These are phyloP conservation scores for Electrophaes corylata DNA, from an alignment of 2,888 invertebrate species.

Conservation along the genomic window DNA sequence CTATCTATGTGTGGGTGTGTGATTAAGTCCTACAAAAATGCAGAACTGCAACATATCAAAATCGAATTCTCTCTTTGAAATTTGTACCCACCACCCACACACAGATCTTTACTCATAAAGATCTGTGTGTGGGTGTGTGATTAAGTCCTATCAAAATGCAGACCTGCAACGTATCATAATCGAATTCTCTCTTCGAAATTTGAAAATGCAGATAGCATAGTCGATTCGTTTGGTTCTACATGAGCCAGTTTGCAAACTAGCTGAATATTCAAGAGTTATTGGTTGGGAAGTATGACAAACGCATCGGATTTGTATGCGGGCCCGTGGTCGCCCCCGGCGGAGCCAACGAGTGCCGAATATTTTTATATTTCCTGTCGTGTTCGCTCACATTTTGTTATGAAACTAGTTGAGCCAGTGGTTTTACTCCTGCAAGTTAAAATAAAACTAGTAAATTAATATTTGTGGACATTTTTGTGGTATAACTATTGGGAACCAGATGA, in stretches of 20 bases:
- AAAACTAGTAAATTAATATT: neutral
- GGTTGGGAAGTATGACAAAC: slow-evolving; percentile 44
- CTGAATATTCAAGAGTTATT: slow-evolving; percentile 35
- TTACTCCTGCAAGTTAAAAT: neutral
- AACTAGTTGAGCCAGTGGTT: slow-evolving; percentile 8
- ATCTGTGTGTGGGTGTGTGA: neutral
- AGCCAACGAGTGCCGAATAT: slow-evolving; percentile 27
- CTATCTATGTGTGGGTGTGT: too few relatives aligned
- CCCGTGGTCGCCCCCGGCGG: slow-evolving; percentile 25
- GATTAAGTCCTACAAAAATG: too few relatives aligned
- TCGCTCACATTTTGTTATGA: slow-evolving; percentile 39
- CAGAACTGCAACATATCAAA: too few relatives aligned
- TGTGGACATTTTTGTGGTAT: too few relatives aligned
- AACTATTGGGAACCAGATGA: too few relatives aligned
- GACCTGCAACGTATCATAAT: neutral
- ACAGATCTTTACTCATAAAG: too few relatives aligned
- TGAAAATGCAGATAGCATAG: slow-evolving; percentile 14
- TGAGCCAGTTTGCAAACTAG: slow-evolving; percentile 15
- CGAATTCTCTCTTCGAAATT: slow-evolving; percentile 3
- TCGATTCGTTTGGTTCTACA: slow-evolving; percentile 17
- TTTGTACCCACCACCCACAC: too few relatives aligned
- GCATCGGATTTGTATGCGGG: slow-evolving; percentile 50
- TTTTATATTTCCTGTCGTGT: slow-evolving; percentile 32
- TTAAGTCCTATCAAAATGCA: neutral
- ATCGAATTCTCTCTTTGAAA: too few relatives aligned